These are phyloP conservation scores for Rhaphigaster nebulosa DNA, from an alignment of 2,888 invertebrate species.

Conservation along the genomic window DNA sequence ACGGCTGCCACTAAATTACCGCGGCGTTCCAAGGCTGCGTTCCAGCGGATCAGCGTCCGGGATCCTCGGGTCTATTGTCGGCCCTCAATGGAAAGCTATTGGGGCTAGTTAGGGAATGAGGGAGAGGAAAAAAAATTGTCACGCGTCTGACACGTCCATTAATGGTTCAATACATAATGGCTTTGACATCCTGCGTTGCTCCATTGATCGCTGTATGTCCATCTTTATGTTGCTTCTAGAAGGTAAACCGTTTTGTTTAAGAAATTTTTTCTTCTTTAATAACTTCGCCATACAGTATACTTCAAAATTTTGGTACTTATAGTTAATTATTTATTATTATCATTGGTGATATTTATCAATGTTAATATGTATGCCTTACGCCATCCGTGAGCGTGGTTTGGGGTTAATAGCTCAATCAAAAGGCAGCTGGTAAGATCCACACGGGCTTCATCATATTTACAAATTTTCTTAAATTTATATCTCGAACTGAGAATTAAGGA, in stretches of 20 bases:
- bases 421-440: too few relatives aligned
- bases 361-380: too few relatives aligned
- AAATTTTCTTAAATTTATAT: too few relatives aligned
- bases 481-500: too few relatives aligned
- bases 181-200: neutral
- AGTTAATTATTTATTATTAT: too few relatives aligned
- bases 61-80: neutral
- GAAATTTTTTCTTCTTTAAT: neutral
- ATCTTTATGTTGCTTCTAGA: neutral
- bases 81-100: neutral
- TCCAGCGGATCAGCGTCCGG: neutral
- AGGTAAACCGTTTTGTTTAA: neutral
- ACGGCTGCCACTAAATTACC: neutral
- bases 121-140: neutral
- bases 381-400: too few relatives aligned
- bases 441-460: too few relatives aligned
- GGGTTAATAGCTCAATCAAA: too few relatives aligned
- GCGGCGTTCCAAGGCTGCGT: neutral
- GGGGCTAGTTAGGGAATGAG: neutral
- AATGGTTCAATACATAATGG: conserved; percentile 17
- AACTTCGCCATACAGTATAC: too few relatives aligned
- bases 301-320: too few relatives aligned
- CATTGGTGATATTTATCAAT: too few relatives aligned
- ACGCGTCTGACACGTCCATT: neutral
- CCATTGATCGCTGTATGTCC: neutral